phyloP scores from a whole-genome alignment of 2,888 invertebrate species.

The Xestia sexstrigata region DNA sequence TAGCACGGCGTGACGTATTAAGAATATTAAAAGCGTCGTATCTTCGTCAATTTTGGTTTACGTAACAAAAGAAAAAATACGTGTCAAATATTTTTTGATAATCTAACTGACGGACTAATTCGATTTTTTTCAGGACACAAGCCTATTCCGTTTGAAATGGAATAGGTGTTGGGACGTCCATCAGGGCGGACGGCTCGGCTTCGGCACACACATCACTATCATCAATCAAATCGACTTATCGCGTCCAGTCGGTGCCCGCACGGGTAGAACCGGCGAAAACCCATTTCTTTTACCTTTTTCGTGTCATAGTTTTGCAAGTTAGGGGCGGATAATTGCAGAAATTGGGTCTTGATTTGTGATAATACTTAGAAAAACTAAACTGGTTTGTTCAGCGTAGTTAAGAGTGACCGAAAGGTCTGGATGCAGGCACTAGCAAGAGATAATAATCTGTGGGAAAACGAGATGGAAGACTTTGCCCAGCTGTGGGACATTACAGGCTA shows the following conservation, averaged over 20 bases:
- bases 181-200: conserved; percentile 55
- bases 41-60: too few relatives aligned
- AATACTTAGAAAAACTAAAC: neutral
- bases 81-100: too few relatives aligned
- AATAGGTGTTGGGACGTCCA: conserved; percentile 57
- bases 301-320: conserved; percentile 63
- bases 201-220: conserved; percentile 68
- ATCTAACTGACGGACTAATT: too few relatives aligned
- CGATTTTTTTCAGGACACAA: too few relatives aligned
- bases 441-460: neutral
- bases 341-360: neutral
- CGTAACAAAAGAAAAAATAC: too few relatives aligned
- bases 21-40: too few relatives aligned
- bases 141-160: conserved; percentile 42
- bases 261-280: conserved; percentile 69
- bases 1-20: too few relatives aligned
- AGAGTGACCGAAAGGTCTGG: neutral
- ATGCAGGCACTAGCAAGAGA: neutral
- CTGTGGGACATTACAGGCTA: neutral
- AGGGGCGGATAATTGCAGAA: conserved; percentile 56
- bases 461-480: neutral
- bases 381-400: neutral
- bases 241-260: conserved; percentile 71
- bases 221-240: conserved; percentile 83
- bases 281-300: conserved; percentile 67